Evolutionary conservation across 2,888 invertebrate genomes (phyloP), one percentile per base, ranked within the genome.

Genomic region (Latrodectus elegans): DNA sequence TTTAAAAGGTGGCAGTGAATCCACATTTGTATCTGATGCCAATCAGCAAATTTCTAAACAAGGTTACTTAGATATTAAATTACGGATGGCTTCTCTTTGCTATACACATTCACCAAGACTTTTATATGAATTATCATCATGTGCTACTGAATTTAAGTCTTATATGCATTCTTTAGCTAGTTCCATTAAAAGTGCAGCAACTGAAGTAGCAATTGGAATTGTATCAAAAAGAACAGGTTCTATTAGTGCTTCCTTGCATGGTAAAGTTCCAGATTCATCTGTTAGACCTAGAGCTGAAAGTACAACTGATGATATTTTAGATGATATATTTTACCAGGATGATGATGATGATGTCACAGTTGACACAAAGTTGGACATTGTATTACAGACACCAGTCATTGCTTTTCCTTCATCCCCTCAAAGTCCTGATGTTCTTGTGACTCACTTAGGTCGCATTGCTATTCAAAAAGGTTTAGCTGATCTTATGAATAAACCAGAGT

Each of bases 31-130:
- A 38, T 60, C 60, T 60, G 12, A 11, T 55, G 49, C 26, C 11
- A 51, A 64, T 26, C 10, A 79, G 10, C n/a, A 0, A 15, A 6
- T 15, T n/a, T 15, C 11, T 17, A 60, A 60, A 15, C 80, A 74
- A 64, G 89, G 86, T 49, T 84, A 88, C 64, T 67, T 92, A 4
- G 90, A 91, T 51, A 91, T 93, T 22, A 92, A 93, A 91, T 91
- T 95, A 90, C 94, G 95, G 91, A 96, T 97, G 95, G 97, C 97
- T 1, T 96, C 97, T 64, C 95, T 98, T 84, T 97, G 97, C 94
- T 98, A 98, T 93, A 96, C 96, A 6, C 98, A 99, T 93, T 97
- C 97, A 78, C 96, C 97, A 0, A 94, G 95, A 90, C 95, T 98
- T 91, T 94, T 98, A 81, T 94, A 95, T 55, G 98, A 98, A 92